phyloP scores from a whole-genome alignment of 2,888 invertebrate genomes.

The Drosophila niveifrons region DNA sequence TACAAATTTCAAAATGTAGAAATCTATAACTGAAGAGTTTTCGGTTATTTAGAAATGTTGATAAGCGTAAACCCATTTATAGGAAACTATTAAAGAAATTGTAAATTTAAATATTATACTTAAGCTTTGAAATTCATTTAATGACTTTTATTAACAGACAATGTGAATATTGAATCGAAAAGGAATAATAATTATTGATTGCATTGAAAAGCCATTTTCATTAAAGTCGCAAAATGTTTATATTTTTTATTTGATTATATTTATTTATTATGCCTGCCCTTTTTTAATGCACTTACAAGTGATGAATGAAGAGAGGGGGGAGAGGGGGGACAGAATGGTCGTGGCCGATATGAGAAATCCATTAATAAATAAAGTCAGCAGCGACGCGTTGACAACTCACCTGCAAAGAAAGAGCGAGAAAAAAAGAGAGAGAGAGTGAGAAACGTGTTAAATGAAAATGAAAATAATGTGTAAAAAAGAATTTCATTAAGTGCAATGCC shows the following conservation, averaged over 20 bases:
- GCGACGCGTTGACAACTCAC: slow-evolving; percentile 69
- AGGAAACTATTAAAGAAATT: too few species aligned
- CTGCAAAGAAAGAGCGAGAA: slow-evolving; percentile 47
- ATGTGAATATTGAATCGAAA: too few species aligned
- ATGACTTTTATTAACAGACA: too few species aligned
- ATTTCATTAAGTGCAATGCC: slow-evolving; percentile 75
- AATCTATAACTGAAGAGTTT: too few species aligned
- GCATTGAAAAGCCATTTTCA: slow-evolving; percentile 37
- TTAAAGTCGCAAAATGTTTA: slow-evolving; percentile 16
- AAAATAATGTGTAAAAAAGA: slow-evolving; percentile 44
- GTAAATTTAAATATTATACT: too few species aligned
- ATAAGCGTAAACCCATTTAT: too few species aligned
- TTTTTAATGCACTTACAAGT: slow-evolving; percentile 53
- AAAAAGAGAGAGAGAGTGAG: slow-evolving; percentile 13
- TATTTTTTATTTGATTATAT: background rate
- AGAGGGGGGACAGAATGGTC: background rate
- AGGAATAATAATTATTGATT: too few species aligned
- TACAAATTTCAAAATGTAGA: too few species aligned
- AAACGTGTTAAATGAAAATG: slow-evolving; percentile 41
- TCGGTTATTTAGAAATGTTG: too few species aligned
- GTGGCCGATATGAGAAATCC: slow-evolving; percentile 65
- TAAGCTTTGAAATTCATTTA: too few species aligned
- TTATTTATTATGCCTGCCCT: slow-evolving; percentile 16
- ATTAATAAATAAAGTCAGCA: slow-evolving; percentile 72
- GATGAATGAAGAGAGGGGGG: background rate